phyloP scores from a whole-genome alignment of 2,113 vertebrate genomes.

The Gallinago paraguaiae region DNA sequence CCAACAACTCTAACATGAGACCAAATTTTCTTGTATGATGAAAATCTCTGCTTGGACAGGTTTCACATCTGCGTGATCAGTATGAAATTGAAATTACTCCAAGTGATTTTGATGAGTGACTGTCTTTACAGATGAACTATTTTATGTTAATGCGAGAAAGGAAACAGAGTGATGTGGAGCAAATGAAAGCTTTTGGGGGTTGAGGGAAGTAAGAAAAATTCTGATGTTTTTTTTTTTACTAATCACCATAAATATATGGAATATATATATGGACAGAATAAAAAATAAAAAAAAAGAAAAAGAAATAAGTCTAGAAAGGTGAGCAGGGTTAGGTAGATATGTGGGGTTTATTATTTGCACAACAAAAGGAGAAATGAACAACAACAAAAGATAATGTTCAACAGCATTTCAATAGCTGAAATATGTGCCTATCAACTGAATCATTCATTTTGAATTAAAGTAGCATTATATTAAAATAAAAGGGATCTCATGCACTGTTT shows the following conservation, averaged over 20 bases:
- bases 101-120: conserved; percentile 48
- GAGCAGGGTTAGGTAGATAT: not conserved
- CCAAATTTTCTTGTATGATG: conserved; percentile 21
- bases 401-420: not conserved
- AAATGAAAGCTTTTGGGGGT: not conserved
- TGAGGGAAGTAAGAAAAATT: not conserved
- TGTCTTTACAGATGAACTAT: conserved; percentile 9
- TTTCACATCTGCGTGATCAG: conserved; percentile 33
- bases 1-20: conserved; percentile 27
- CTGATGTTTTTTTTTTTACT: not conserved
- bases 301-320: not conserved
- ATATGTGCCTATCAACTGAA: not conserved
- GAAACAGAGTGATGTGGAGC: not conserved
- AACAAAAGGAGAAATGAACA: not conserved
- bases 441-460: not conserved
- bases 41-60: conserved; percentile 53
- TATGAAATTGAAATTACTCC: conserved; percentile 63
- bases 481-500: not conserved
- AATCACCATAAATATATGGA: not conserved
- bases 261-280: too few species aligned
- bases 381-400: not conserved
- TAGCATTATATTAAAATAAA: conserved; percentile 22
- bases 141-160: conserved; percentile 21
- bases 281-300: not conserved
- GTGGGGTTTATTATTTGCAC: not conserved